Evolutionary conservation across 1,140 invertebrate genomes (phyloP), one percentile per base, ranked within the genome.

Genomic region (Cotesia glomerata): DNA sequence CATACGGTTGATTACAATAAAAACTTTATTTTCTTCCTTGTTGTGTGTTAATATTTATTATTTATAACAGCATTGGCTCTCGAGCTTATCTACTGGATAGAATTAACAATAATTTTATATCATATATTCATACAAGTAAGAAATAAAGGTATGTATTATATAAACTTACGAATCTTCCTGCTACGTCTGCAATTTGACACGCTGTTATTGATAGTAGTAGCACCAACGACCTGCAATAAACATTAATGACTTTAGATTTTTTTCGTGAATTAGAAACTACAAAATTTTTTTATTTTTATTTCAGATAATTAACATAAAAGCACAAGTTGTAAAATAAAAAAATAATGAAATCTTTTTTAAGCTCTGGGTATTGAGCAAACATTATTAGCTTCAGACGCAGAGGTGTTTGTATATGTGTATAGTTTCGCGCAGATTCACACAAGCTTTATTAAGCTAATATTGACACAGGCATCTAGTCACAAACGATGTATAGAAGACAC

Each of bases 161-260:
- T 18, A 26, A 80, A 87, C 87, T 87, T 76, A 88, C 87, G 34
- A 83, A 82, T 83, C 77, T 83, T 11, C 83, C 84, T 45, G 79
- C 75, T 59, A 74, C 80, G 56, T 82, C 76, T 75, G 76, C 75
- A 66, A 86, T 71, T 54, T 84, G 79, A 69, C 79, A 72, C 14
- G 79, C 77, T 79, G 81, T 75, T 56, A 88, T 76, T 73, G 84
- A 82, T 78, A 88, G 72, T 69, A 88, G 77, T 69, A 88, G 79
- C 83, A 85, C 85, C 85, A 85, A 83, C 81, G 80, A 87, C 84
- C 86, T 87, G 83, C 58, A 87, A 87, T 64, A 74, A 70, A 72
- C 71, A 73, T 45, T 45, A 56, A 49, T 7, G 18, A 11, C 39
- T 45, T 45, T 45, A 9, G 26, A 45, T 45, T 9, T 45, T 45